A percentile compares a stretch with the other conserved stretches of the same genome.
phyloP scores from a whole-genome alignment of 2,113 vertebrate genomes.

The Tragelaphus strepsiceros region DNA sequence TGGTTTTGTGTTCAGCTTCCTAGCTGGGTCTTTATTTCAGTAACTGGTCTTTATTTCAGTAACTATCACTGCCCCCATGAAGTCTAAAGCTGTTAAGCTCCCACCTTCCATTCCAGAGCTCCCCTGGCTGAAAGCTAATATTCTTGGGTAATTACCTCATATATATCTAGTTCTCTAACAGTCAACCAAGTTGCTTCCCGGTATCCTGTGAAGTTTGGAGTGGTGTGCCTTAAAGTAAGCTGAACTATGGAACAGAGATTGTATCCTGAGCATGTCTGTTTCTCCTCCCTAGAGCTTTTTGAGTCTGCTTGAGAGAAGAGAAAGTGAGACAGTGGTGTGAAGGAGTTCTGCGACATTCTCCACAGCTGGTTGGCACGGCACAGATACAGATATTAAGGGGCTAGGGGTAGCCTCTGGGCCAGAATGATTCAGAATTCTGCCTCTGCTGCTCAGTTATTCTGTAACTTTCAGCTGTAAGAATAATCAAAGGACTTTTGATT shows the following conservation, averaged over 20 bases:
- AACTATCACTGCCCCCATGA: background rate
- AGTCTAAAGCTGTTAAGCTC: background rate
- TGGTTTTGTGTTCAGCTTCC: slow-evolving; percentile 18
- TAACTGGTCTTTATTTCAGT: background rate
- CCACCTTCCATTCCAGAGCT: background rate
- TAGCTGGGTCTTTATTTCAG: background rate
- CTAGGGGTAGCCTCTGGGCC: background rate
- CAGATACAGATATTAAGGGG: background rate
- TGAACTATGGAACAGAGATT: background rate
- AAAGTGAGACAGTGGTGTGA: background rate
- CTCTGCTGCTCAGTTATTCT: background rate
- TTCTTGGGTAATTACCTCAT: slow-evolving; percentile 24
- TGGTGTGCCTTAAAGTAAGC: background rate
- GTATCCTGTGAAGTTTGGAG: background rate
- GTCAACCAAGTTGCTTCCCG: background rate
- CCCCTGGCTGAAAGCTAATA: background rate
- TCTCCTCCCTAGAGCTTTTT: background rate
- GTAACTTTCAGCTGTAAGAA: background rate
- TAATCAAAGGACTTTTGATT: background rate
- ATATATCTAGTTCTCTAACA: background rate
- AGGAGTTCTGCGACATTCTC: background rate
- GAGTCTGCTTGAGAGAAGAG: background rate
- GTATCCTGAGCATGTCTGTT: background rate
- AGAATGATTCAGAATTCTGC: background rate
- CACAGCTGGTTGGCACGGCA: background rate